A percentile compares a stretch with the other conserved stretches of the same genome.
Conservation (phyloP, 2,113 vertebrate species). For the Mustela nigripes region DNA sequence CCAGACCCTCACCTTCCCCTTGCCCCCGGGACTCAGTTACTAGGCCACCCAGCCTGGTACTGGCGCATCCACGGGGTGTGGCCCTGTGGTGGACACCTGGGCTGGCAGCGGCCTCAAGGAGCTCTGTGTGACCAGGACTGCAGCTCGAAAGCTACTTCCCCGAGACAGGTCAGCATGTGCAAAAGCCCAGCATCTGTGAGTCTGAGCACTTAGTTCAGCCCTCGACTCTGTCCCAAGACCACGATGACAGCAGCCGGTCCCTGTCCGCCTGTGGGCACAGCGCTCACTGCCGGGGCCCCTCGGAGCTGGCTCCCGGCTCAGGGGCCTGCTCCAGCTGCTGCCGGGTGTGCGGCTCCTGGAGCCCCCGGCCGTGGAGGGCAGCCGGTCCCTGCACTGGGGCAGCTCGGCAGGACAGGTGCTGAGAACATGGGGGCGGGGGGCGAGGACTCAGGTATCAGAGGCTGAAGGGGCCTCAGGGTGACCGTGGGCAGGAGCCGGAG, state of each 20-base stretch:
- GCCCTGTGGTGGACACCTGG: fast-evolving
- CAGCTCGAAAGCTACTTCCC: fast-evolving
- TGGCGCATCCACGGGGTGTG: fast-evolving
- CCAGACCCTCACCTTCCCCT: neutral
- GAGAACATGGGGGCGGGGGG: neutral
- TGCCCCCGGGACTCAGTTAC: neutral
- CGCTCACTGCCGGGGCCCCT: fast-evolving
- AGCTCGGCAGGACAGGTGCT: neutral
- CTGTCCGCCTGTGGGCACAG: neutral
- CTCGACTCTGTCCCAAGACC: too few relatives aligned
- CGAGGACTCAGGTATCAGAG: neutral
- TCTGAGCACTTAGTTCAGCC: fast-evolving
- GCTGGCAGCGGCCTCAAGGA: fast-evolving
- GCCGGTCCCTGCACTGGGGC: too few relatives aligned
- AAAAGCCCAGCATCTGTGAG: neutral
- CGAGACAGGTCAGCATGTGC: fast-evolving
- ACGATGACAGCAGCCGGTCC: fast-evolving
- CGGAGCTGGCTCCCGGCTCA: fast-evolving
- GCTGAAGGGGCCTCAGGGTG: neutral
- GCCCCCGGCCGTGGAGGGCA: too few relatives aligned
- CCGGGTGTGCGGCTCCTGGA: fast-evolving
- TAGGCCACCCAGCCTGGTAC: neutral
- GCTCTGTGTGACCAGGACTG: fast-evolving
- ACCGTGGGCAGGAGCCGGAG: neutral
- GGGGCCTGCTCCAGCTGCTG: fast-evolving